Conservation (phyloP, 2,888 invertebrate genomes). For the Ichneumoninae sp. region DNA sequence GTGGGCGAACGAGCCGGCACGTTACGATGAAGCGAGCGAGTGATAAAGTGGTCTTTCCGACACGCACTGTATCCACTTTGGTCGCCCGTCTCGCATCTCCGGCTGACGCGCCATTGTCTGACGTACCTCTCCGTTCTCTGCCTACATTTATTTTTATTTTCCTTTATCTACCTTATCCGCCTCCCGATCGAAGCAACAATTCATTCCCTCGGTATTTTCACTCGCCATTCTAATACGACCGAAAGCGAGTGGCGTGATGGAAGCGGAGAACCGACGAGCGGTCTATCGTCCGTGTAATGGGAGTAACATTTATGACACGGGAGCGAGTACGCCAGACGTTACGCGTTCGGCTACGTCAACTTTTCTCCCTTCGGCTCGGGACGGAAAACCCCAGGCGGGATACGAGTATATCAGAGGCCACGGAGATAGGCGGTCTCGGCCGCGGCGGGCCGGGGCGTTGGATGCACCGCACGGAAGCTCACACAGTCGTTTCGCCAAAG, state of each 20-base stretch:
- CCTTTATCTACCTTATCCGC: background rate
- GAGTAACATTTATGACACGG: slow-evolving; percentile 26
- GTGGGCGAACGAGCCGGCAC: background rate
- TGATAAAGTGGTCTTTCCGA: slow-evolving; percentile 39
- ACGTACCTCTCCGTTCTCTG: background rate
- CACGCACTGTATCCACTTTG: slow-evolving; percentile 30
- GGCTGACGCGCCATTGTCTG: slow-evolving; percentile 42
- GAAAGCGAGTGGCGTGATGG: background rate
- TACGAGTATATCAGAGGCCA: background rate
- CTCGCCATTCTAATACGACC: background rate
- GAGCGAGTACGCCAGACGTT: background rate
- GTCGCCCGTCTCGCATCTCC: background rate
- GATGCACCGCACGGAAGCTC: background rate
- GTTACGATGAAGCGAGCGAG: slow-evolving; percentile 3
- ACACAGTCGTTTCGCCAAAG: background rate
- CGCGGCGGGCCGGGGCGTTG: background rate
- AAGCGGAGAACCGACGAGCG: background rate
- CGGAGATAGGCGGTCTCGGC: background rate
- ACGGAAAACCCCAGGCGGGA: background rate
- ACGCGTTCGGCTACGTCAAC: slow-evolving; percentile 1
- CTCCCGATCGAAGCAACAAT: background rate
- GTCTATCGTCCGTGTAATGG: background rate
- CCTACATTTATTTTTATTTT: background rate
- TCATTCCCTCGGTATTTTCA: background rate
- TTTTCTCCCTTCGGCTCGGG: background rate